Evolutionary conservation across 1,140 invertebrate species (phyloP).

Genomic region (Diorhabda carinulata): DNA sequence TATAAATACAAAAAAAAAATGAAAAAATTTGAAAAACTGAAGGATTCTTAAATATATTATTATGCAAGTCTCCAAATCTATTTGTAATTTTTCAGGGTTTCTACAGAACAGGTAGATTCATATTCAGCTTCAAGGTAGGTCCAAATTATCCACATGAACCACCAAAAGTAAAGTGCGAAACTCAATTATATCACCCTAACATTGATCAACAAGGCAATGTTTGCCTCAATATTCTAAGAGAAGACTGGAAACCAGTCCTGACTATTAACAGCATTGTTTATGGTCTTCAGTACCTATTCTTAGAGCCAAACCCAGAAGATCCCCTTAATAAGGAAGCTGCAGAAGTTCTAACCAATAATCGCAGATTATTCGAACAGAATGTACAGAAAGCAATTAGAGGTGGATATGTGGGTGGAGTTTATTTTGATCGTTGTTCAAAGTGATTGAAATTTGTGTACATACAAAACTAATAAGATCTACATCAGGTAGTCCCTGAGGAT

Average conservation of each 20-base stretch:
- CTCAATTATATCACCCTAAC: conserved; percentile 91
- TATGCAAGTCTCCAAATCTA: neutral
- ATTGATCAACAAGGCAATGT: conserved; percentile 95
- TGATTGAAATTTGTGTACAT: conserved; percentile 55
- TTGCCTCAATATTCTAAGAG: conserved; percentile 89
- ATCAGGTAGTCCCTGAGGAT: neutral
- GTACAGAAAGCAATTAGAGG: conserved; percentile 94
- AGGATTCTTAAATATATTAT: neutral
- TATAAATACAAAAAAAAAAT: too few relatives aligned
- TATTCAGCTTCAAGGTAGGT: conserved; percentile 97
- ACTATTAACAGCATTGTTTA: conserved; percentile 98
- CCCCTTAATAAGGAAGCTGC: conserved; percentile 99
- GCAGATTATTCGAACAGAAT: conserved; percentile 93
- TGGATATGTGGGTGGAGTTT: conserved; percentile 86
- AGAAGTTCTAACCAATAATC: conserved; percentile 91
- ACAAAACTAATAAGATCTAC: neutral
- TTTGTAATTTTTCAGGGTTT: conserved; percentile 68
- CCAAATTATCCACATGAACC: conserved; percentile 96
- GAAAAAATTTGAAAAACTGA: too few relatives aligned
- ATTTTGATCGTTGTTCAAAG: conserved; percentile 95
- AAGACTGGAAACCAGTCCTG: conserved; percentile 98
- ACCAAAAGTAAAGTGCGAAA: conserved; percentile 93
- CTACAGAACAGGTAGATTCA: conserved; percentile 89
- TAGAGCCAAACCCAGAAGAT: conserved; percentile 98
- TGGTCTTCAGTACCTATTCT: conserved; percentile 94